Conservation (phyloP, 37 sponge, comb jelly and placozoan species). For the Theonella swinhoei region DNA sequence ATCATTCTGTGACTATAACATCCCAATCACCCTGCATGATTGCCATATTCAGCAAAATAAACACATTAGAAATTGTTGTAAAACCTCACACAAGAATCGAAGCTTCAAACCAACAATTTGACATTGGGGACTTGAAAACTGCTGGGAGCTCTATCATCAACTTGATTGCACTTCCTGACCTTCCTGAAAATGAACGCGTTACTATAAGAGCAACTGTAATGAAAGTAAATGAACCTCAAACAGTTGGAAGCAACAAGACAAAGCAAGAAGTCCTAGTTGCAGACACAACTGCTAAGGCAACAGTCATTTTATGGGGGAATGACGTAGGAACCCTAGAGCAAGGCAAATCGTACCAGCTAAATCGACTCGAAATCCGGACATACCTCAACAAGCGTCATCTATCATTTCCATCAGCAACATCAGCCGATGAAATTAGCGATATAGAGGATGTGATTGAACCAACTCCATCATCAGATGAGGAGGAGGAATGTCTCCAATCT, state of each 20-base stretch:
- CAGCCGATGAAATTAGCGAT: neutral
- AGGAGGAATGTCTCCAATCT: neutral
- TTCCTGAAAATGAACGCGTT: neutral
- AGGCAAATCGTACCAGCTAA: neutral
- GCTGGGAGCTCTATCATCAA: neutral
- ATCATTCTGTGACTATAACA: neutral
- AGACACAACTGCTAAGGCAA: neutral
- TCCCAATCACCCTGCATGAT: neutral
- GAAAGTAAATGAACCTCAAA: neutral
- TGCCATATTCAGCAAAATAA: slow-evolving; percentile 2
- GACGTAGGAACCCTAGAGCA: neutral
- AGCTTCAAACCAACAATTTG: neutral
- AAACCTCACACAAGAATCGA: neutral
- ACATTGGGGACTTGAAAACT: neutral
- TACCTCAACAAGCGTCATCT: neutral
- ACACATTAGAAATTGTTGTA: neutral
- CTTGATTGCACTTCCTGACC: neutral
- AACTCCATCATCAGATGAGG: neutral
- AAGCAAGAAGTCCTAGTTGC: neutral
- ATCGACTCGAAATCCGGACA: neutral
- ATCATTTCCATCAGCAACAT: neutral
- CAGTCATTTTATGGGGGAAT: neutral
- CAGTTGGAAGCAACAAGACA: neutral
- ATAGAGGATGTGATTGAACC: neutral
- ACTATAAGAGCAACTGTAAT: neutral